Base-by-base conservation (phyloP, 2,888 invertebrate species). In the Chymomyza procnemis region DNA sequence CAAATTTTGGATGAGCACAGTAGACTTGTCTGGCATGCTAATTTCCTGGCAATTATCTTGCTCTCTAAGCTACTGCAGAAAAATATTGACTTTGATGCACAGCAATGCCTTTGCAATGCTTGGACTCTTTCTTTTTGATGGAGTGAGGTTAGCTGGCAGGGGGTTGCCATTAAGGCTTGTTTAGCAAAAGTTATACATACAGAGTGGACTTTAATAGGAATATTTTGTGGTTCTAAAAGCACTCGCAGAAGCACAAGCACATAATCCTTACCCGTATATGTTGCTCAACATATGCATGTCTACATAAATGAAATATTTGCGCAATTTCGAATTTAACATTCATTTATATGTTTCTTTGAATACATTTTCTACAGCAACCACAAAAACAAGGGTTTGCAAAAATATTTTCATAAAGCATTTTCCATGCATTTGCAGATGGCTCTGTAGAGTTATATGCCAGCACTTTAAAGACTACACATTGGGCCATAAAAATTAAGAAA, bases 281-380 rank as follows among this genome's bases (percentile, higher is more conserved):
- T 2, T 12, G 12, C 0, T 12, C 34, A 41, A 41, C 0, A 41
- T 41, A 41, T 50, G 19, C 9, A 0, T 50, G 16, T 50, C 14
- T n/a, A 47, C 14, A 41, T 41, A 8, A 8, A 16, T 83, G 83
- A 83, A 81, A 83, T 78, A 81, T 83, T 81, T 83, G 83, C 80
- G 81, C 80, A 81, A 81, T 81, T 81, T 83, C 80, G 83, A 80
- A 81, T 81, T 81, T 83, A 71, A 80, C 81, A 83, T 81, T 81
- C 78, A 81, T 83, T 81, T 81, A 79, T 80, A 81, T 81, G 83
- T 74, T 82, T 82, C 81, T 81, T 82, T 82, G 83, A 82, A 83
- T 82, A 81, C 81, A 81, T 83, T 83, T 76, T 73, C 74, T 26
- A 48, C 41, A 59, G 55, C 70, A 18, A 50, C 61, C 61, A 46